Percentiles rank a stretch among this genome's conserved stretches.
These are phyloP conservation scores for Trypoxylon attenuatum DNA, from an alignment of 2,888 invertebrate genomes.

Conservation along the genomic window DNA sequence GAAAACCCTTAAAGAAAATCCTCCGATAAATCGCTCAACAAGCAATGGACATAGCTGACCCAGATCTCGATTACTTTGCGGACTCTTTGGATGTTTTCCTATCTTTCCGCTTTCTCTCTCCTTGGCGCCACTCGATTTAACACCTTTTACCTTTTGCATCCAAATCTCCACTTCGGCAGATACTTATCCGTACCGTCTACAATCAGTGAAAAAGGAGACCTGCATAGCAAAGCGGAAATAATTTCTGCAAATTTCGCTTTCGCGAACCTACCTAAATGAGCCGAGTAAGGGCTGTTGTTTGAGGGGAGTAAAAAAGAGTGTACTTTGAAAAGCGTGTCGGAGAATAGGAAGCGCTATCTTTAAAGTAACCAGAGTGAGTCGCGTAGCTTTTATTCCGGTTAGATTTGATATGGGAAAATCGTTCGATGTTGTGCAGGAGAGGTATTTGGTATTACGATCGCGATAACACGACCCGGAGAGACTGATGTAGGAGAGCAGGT, in stretches of 20 bases:
- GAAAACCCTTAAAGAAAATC: not conserved
- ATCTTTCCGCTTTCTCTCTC: not conserved
- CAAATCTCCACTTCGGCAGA: not conserved
- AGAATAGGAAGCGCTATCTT: no score
- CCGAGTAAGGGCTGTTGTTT: no score
- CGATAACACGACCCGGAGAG: conserved; percentile 10
- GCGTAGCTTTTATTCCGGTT: not conserved
- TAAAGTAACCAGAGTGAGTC: no score
- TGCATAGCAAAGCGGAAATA: not conserved
- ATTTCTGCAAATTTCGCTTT: not conserved
- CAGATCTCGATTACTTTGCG: not conserved
- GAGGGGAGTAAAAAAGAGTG: no score
- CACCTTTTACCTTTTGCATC: not conserved
- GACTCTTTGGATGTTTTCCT: not conserved
- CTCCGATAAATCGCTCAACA: not conserved
- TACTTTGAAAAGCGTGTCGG: no score
- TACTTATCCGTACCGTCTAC: conserved; percentile 11
- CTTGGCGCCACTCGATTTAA: not conserved
- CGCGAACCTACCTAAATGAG: no score
- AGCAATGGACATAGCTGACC: not conserved
- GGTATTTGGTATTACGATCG: conserved; percentile 12
- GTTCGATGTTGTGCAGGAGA: not conserved
- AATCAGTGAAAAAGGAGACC: not conserved
- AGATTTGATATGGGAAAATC: not conserved
- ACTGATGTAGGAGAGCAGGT: conserved; percentile 37